Conservation (phyloP, 2,797 vertebrate genomes). For the Erithacus rubecula region DNA sequence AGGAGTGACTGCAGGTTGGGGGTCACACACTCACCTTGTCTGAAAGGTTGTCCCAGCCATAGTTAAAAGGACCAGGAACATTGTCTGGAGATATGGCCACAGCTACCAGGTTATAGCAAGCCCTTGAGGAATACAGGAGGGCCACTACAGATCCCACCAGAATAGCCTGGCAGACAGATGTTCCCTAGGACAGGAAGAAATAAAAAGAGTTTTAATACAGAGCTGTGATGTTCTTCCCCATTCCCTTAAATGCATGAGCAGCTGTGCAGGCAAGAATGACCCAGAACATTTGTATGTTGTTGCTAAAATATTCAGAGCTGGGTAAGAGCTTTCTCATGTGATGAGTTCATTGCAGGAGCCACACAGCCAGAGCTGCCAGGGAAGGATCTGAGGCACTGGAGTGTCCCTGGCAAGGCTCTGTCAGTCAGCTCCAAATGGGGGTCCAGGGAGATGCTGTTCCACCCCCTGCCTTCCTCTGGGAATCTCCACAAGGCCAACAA, state of each 20-base stretch:
- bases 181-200: slow-evolving; percentile 80
- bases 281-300: background rate
- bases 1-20: fast-evolving
- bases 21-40: slow-evolving; percentile 81
- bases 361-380: background rate
- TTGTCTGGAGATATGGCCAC: slow-evolving; percentile 85
- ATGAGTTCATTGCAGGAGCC: background rate
- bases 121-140: slow-evolving; percentile 91
- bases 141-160: slow-evolving; percentile 86
- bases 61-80: slow-evolving; percentile 88
- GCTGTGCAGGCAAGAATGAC: background rate
- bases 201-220: background rate
- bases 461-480: background rate
- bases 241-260: background rate
- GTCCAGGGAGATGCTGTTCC: background rate
- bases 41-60: slow-evolving; percentile 93
- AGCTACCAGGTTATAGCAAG: slow-evolving; percentile 94
- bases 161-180: slow-evolving; percentile 91
- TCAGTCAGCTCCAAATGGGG: background rate
- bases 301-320: slow-evolving; percentile 29
- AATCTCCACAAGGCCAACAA: background rate
- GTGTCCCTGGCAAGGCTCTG: background rate
- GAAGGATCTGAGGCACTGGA: background rate
- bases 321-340: background rate
- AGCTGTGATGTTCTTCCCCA: background rate